Evolutionary conservation across 2,113 vertebrate species (phyloP), one percentile per base, ranked within the genome.

Genomic region (Oreocharis arfaki): DNA sequence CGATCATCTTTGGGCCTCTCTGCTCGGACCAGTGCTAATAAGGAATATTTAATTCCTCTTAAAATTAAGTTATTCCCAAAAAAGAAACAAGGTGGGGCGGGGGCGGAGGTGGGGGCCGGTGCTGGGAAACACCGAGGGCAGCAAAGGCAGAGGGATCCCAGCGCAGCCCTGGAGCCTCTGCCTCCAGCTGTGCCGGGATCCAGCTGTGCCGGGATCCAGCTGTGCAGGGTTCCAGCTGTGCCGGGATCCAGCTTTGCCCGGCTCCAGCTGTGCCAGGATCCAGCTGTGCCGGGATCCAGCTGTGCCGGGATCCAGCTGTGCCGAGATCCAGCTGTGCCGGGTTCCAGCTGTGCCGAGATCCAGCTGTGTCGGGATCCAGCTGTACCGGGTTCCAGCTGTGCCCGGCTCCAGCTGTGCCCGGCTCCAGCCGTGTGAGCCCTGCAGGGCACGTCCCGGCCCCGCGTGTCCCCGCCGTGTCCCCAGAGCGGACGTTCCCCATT

Each of bases 391-490:
- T 52, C 35, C 68, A 50, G 32, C 33, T 59, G 11, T 32, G 33
- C 9, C 6, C 3, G n/a, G 10, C 1, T 39, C 35, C 68, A 44
- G 35, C 32, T 77, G 63, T 33, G 63, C 9, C 42, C 42, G 42
- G 42, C 42, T 42, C 42, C 42, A 42, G 3, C 81, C 33, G 13
- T 22, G 59, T 1, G 16, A n/a, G 23, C 64, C 71, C 59, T 1
- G 24, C 82, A 2, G 49, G 9, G 13, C 35, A 0, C 8, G 22
- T 3, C 49, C 55, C 50, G 0, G 24, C n/a, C 0, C 52, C 4
- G 20, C 2, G 17, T 13, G 61, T 47, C 60, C 14, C 4, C 5
- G 65, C 61, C 8, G 56, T 6, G 74, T 32, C 37, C 75, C 33
- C 5, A 2, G 60, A 1, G 35, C 1, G 27, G 42, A 3, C 65